Conservation (phyloP, 2,797 vertebrate genomes). For the Cheirogaleus major region DNA sequence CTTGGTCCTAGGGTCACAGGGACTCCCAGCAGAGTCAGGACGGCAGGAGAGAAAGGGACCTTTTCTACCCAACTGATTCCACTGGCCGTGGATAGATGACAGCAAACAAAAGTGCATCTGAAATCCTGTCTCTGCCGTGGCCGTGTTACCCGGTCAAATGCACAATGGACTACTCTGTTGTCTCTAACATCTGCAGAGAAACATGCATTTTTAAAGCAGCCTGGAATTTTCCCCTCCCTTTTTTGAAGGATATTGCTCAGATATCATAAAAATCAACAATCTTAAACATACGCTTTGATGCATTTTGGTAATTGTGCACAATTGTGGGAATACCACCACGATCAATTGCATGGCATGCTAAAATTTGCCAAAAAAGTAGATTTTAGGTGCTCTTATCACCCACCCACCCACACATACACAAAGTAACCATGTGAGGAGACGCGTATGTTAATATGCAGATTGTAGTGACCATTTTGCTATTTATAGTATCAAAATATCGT, state of each 20-base stretch:
- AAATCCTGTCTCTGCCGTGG: not conserved
- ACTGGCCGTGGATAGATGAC: not conserved
- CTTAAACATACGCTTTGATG: no score
- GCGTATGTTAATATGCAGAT: not conserved
- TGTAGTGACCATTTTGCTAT: not conserved
- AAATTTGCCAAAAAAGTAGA: not conserved
- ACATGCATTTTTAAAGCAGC: not conserved
- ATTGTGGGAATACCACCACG: no score
- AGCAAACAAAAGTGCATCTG: not conserved
- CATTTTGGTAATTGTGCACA: not conserved
- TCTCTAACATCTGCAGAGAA: not conserved
- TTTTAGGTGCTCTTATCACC: not conserved
- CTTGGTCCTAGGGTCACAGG: not conserved
- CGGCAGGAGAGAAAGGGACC: not conserved
- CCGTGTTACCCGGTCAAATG: not conserved
- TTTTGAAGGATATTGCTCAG: no score
- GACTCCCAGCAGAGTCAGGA: no score
- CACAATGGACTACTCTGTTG: not conserved
- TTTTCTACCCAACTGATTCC: rapidly evolving
- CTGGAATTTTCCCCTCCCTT: rapidly evolving
- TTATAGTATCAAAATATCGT: not conserved
- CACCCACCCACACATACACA: not conserved
- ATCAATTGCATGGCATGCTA: not conserved
- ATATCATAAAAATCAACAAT: rapidly evolving
- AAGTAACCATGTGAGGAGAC: not conserved